Conservation (phyloP, 1,140 invertebrate species). For the Adoxophyes honmai region DNA sequence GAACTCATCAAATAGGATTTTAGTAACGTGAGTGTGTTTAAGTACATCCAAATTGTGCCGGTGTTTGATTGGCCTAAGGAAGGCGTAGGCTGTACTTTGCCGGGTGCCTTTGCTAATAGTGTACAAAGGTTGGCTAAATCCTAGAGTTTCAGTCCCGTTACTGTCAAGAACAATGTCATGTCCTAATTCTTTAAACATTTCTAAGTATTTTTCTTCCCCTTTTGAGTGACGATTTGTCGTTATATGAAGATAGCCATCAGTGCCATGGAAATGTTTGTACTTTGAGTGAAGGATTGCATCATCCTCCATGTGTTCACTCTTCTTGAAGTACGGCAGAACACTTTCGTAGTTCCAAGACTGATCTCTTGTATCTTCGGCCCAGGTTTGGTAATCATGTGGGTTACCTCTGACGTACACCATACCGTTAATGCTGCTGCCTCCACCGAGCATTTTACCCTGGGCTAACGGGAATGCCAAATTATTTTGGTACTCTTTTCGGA, state of each 20-base stretch:
- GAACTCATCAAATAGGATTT: slow-evolving; percentile 72
- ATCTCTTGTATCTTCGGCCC: slow-evolving; percentile 77
- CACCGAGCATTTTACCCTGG: slow-evolving; percentile 82
- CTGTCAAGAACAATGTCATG: slow-evolving; percentile 21
- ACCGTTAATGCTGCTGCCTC: slow-evolving; percentile 85
- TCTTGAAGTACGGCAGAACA: slow-evolving; percentile 53
- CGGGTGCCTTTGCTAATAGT: slow-evolving; percentile 85
- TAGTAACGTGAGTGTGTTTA: slow-evolving; percentile 77
- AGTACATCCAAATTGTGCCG: slow-evolving; percentile 83
- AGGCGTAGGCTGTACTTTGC: slow-evolving; percentile 86
- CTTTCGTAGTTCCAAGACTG: slow-evolving; percentile 85
- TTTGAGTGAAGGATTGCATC: slow-evolving; percentile 17
- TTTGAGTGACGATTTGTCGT: slow-evolving; percentile 16
- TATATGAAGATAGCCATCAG: slow-evolving; percentile 19
- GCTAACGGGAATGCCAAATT: slow-evolving; percentile 80
- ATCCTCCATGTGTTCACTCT: slow-evolving; percentile 35
- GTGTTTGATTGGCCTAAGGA: slow-evolving; percentile 80
- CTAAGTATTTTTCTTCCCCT: slow-evolving; percentile 8
- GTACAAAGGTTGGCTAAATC: slow-evolving; percentile 81
- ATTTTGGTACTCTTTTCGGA: slow-evolving; percentile 78
- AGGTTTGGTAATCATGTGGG: slow-evolving; percentile 78
- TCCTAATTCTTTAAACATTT: slow-evolving; percentile 27
- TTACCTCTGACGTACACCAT: slow-evolving; percentile 84
- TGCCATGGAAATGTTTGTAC: slow-evolving; percentile 19
- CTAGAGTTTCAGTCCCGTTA: slow-evolving; percentile 78